Base-by-base conservation (phyloP, 2,888 invertebrate species). In the Acrocyrtus sp. region DNA sequence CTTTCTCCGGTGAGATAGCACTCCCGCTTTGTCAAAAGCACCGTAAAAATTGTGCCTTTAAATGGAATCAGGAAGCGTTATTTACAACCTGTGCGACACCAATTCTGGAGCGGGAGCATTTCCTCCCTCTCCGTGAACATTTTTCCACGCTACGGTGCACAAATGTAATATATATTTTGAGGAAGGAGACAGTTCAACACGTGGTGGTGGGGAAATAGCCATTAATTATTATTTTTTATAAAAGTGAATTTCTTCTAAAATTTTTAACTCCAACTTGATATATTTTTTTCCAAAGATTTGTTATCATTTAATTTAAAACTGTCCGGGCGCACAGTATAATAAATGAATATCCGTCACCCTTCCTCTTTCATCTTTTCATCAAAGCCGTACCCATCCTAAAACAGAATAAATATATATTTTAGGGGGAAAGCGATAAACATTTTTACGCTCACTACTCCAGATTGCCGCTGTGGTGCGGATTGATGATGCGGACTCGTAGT, bases 251-350 rank as follows among this genome's bases (percentile, higher is more conserved):
- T 10, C 17, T 10, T 2, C 47, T 2, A 19, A 3, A 47, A 43
- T 4, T 47, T 47, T 4, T 8, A 47, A 47, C 4, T 47, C 21
- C 47, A 21, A 26, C 51, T 6, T 26, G 24, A 54, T 19, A 12
- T 43, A 47, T 29, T 27, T 21, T 45, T 63, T 53, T 47, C 48
- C n/a, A n/a, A n/a, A 47, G 53, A 47, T 63, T 63, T 63, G 45
- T 47, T 63, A 63, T 63, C 54, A 63, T 63, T 63, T 63, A 63
- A 63, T 63, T 63, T 63, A 45, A 63, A 62, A 63, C 41, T 63
- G 62, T 51, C 62, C 54, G 12, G 10, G 19, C n/a, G n/a, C n/a
- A n/a, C n/a, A n/a, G n/a, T n/a, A 29, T 47, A 58, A 58, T n/a
- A 21, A 8, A 34, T 21, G 41, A 26, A 43, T 19, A 6, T 22